Base-by-base conservation (phyloP, 2,888 invertebrate species). In the Phortica magna region DNA sequence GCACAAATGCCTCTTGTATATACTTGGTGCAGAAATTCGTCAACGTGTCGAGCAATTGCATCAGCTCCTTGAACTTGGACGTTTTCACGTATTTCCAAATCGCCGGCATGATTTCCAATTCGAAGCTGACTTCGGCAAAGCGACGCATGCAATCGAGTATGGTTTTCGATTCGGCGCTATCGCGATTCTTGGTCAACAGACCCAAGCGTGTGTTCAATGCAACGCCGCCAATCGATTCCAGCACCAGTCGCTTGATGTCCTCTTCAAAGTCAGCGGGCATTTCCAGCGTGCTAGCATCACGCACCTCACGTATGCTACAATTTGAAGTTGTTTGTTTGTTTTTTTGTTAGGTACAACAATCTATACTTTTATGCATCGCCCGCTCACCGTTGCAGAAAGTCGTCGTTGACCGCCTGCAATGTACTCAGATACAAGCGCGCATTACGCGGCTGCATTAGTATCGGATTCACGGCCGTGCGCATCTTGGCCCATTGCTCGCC, bases 401-500 rank as follows among this genome's bases (percentile, higher is more conserved):
- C 91, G 42, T 83, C 88, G 53, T 93, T 93, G 42, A 94, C 93
- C 76, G 92, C 91, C 76, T 93, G 92, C 75, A 94, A 90, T 10
- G 91, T 92, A 1, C 92, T 91, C 4, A 93, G 84, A 79, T 94
- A 94, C 0, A 93, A 87, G 85, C 93, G 93, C 0, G 93, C 92
- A 77, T 93, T 90, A 80, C 94, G 94, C 0, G 95, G 94, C 83
- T 94, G 93, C 89, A 96, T 90, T 89, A 96, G 91, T 53, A 94
- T 93, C 73, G 94, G 94, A 89, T 95, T 95, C 0, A 95, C 94
- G 77, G 94, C 94, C 0, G 94, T 93, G 19, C 96, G 93, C 80
- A 95, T 93, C 74, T 94, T 92, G 59, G 94, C 93, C 96, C 96
- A 96, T 80, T 94, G 92, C 14, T 93, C 92, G 0, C 95, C 95